Conservation (phyloP, 2,797 vertebrate genomes). For the Platalea minor region DNA sequence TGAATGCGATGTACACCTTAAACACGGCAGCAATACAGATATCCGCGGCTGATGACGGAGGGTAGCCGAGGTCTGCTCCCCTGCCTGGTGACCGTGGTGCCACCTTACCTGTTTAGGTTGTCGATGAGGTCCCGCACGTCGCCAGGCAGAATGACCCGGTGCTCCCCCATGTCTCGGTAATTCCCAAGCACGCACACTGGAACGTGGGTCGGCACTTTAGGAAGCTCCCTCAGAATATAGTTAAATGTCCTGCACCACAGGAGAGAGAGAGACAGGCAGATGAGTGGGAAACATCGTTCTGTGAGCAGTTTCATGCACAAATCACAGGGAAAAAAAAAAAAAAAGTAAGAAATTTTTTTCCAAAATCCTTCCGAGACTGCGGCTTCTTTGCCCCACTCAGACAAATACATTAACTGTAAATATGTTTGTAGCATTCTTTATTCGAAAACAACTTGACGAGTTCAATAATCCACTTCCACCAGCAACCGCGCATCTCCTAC, state of each 20-base stretch:
- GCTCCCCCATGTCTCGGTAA: constrained; percentile 97
- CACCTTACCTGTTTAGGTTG: constrained; percentile 85
- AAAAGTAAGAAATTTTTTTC: not conserved
- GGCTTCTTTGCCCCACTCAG: not conserved
- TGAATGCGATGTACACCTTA: fast-evolving
- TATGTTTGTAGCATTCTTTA: not conserved
- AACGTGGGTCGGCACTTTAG: constrained; percentile 93
- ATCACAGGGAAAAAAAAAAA: not conserved
- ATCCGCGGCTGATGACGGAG: fast-evolving
- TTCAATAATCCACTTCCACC: not conserved
- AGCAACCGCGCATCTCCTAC: not conserved
- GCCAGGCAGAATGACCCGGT: constrained; percentile 90
- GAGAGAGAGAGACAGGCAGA: not conserved
- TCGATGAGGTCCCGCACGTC: constrained; percentile 91
- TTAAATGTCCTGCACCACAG: constrained; percentile 87
- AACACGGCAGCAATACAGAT: fast-evolving
- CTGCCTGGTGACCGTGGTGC: fast-evolving
- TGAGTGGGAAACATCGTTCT: not conserved
- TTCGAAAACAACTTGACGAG: not conserved
- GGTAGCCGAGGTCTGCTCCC: not conserved
- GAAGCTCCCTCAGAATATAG: constrained; percentile 93
- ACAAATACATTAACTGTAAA: not conserved
- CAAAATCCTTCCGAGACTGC: not conserved
- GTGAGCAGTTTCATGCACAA: not conserved
- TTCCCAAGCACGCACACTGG: constrained; percentile 96